Evolutionary conservation across 2,888 invertebrate genomes (phyloP).

Genomic region (Drosophila ezoana): DNA sequence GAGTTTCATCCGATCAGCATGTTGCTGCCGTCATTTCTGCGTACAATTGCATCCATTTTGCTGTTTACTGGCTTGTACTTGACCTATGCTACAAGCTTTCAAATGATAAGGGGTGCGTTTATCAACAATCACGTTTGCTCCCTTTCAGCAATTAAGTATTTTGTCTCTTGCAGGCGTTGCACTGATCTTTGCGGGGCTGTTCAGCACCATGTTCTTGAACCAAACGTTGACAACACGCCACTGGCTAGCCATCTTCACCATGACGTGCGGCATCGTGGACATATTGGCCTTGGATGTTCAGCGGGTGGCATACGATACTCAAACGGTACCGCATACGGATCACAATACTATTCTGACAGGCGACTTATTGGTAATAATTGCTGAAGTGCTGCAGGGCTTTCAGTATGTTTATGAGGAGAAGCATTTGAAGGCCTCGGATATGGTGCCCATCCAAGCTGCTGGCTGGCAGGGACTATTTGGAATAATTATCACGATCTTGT

Average conservation of each 20-base stretch:
- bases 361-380: constrained; percentile 90
- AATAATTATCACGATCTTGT: constrained; percentile 87
- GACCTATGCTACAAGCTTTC: constrained; percentile 97
- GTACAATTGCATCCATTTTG: constrained; percentile 94
- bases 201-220: constrained; percentile 93
- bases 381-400: constrained; percentile 92
- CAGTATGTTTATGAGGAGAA: constrained; percentile 99
- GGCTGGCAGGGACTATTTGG: constrained; percentile 97
- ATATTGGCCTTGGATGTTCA: constrained; percentile 90
- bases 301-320: constrained; percentile 78
- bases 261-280: constrained; percentile 89
- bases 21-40: constrained; percentile 94
- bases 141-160: not conserved
- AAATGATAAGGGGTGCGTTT: constrained; percentile 93
- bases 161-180: constrained; percentile 88
- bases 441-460: constrained; percentile 95
- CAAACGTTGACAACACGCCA: constrained; percentile 88
- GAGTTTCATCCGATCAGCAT: constrained; percentile 92
- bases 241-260: constrained; percentile 91
- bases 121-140: constrained; percentile 3
- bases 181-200: constrained; percentile 94
- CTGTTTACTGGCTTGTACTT: constrained; percentile 96
- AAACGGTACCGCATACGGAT: constrained; percentile 56
- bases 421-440: constrained; percentile 92
- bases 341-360: constrained; percentile 92